Evolutionary conservation across 2,113 vertebrate genomes (phyloP).

Genomic region (Lagopus muta): DNA sequence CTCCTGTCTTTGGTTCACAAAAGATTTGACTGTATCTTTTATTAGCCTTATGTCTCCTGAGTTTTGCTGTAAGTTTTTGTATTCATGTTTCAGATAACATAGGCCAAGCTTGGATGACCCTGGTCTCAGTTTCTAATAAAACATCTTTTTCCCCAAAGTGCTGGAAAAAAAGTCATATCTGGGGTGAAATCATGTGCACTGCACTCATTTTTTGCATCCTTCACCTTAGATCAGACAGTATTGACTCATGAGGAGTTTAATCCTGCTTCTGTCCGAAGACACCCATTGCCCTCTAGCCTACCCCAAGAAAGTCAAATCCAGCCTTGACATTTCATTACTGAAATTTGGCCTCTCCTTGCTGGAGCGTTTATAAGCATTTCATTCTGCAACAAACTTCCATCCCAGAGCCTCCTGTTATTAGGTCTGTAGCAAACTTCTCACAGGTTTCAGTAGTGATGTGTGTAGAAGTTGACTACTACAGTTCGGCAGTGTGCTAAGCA

Average conservation of each 20-base stretch:
- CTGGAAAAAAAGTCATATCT: neutral
- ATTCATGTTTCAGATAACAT: neutral
- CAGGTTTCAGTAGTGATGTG: neutral
- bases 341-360: neutral
- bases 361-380: neutral
- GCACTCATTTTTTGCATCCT: neutral
- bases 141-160: neutral
- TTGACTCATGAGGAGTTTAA: neutral
- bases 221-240: neutral
- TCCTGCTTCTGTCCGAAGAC: neutral
- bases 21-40: constrained; percentile 1
- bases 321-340: neutral
- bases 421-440: neutral
- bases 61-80: neutral
- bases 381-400: neutral
- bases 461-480: neutral
- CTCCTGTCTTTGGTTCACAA: neutral
- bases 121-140: constrained; percentile 21
- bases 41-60: constrained; percentile 34
- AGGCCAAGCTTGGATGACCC: neutral
- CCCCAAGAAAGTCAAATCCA: neutral
- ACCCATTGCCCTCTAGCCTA: neutral
- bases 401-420: neutral
- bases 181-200: neutral
- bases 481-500: neutral